A percentile compares a stretch with the other conserved stretches of the same genome.
Evolutionary conservation across 23 tunicate genomes (phyloP).

Genomic region (Botrylloides violaceus): DNA sequence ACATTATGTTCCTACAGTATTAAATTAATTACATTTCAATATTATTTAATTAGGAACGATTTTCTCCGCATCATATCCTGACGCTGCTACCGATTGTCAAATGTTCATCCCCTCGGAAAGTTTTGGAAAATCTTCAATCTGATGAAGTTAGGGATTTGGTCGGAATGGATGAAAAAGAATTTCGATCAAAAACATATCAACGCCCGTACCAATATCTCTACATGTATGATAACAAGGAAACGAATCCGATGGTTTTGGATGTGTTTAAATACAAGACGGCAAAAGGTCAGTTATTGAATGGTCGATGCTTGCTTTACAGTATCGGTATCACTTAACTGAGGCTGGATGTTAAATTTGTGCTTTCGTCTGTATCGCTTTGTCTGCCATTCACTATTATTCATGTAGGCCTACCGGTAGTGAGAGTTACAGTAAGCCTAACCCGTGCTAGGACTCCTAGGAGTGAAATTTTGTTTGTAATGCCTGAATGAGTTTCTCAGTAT

Average conservation of each 20-base stretch:
- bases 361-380: no score
- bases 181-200: constrained; percentile 45
- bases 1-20: no score
- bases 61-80: constrained; percentile 20
- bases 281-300: neutral
- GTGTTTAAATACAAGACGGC: constrained; percentile 23
- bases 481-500: no score
- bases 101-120: constrained; percentile 45
- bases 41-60: neutral
- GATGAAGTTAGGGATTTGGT: neutral
- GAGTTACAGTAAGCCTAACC: no score
- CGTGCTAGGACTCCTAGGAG: no score
- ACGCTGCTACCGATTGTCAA: constrained; percentile 37
- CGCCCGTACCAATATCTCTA: constrained; percentile 66
- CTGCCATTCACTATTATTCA: no score
- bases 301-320: no score
- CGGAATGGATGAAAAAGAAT: constrained; percentile 45
- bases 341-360: no score
- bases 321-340: no score
- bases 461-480: no score
- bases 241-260: constrained; percentile 41
- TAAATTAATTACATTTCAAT: no score
- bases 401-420: no score
- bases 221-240: constrained; percentile 9
- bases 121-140: neutral